A percentile compares a stretch with the other conserved stretches of the same genome.
These are phyloP conservation scores for Sebastes glaucus DNA, from an alignment of 2,797 vertebrate genomes.

Conservation along the genomic window DNA sequence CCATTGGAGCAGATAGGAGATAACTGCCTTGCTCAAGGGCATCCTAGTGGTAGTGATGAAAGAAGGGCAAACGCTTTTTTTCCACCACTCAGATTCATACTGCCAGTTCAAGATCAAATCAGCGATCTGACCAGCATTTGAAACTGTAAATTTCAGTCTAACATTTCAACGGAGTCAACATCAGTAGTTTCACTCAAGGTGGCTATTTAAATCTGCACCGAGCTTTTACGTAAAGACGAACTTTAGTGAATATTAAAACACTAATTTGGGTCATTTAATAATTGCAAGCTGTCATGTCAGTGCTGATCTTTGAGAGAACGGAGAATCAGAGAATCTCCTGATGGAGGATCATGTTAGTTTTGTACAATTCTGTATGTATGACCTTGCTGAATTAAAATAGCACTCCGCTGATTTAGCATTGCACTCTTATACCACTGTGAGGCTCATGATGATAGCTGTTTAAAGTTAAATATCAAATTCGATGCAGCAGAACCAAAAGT, in stretches of 20 bases:
- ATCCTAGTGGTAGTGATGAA: not conserved
- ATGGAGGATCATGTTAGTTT: not conserved
- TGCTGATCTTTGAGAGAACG: not conserved
- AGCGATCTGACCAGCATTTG: not conserved
- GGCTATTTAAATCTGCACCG: not conserved
- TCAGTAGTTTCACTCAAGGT: not conserved
- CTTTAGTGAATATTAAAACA: not conserved
- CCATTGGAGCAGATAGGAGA: not conserved
- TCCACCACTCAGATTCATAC: not conserved
- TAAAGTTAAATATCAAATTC: not conserved
- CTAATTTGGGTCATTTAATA: not conserved
- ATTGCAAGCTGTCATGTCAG: not conserved
- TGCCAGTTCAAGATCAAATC: not conserved
- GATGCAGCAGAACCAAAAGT: not conserved
- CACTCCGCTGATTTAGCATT: not conserved
- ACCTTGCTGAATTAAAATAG: not conserved
- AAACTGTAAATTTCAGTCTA: not conserved
- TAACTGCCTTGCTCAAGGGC: not conserved
- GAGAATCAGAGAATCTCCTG: not conserved
- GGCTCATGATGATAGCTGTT: not conserved
- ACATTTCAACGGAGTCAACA: not conserved
- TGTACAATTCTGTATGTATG: not conserved
- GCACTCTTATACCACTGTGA: too few species aligned
- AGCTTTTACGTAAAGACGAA: too few species aligned
- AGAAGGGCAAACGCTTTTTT: not conserved